phyloP scores from a whole-genome alignment of 2,888 invertebrate genomes.

The Drosophila nigricruria region DNA sequence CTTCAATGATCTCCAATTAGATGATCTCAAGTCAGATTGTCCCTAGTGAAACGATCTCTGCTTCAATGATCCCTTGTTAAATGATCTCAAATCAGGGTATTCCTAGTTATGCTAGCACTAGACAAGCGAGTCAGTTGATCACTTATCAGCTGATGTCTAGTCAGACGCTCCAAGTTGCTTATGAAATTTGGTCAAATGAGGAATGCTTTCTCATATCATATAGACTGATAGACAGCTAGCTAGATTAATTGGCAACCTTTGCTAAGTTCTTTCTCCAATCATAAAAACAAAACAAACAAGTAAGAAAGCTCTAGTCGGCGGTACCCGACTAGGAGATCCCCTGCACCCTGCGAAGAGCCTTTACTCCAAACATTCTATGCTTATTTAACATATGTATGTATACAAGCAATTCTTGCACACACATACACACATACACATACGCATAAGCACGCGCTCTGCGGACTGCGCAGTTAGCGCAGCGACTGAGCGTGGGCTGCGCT shows the following conservation, averaged over 20 bases:
- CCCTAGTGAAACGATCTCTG: not conserved
- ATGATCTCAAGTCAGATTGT: not conserved
- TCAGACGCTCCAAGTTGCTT: not conserved
- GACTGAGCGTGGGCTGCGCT: no score
- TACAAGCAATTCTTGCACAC: no score
- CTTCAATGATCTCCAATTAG: not conserved
- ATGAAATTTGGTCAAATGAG: no score
- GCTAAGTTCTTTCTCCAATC: not conserved
- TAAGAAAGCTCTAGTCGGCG: no score
- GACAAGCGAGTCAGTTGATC: not conserved
- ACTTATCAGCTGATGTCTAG: not conserved
- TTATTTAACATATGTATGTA: no score
- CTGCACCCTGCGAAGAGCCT: no score
- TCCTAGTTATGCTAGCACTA: not conserved
- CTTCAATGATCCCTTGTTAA: not conserved
- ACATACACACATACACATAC: no score
- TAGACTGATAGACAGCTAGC: not conserved
- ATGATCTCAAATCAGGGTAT: not conserved
- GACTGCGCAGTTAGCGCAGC: no score
- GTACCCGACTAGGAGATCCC: no score
- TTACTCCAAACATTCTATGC: no score
- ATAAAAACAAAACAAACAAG: not conserved
- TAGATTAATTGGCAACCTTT: slow-evolving; percentile 6
- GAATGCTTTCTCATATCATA: not conserved
- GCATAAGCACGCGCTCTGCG: no score